Evolutionary conservation across 2,113 vertebrate genomes (phyloP).

Genomic region (Todiramphus saurophagus): DNA sequence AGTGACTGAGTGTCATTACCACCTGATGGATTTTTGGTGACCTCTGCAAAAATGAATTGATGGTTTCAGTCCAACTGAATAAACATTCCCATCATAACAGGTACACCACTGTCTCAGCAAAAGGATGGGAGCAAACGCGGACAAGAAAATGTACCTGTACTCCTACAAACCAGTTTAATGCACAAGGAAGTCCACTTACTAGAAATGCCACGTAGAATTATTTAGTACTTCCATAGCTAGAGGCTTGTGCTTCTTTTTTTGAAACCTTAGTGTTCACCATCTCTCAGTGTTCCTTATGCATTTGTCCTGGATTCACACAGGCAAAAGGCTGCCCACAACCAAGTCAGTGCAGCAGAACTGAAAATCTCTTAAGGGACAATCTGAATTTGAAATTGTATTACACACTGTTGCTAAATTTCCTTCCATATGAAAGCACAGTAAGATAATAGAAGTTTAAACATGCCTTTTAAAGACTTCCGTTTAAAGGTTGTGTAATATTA

Average conservation of each 20-base stretch:
- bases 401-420: neutral
- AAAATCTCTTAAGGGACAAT: neutral
- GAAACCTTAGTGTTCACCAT: neutral
- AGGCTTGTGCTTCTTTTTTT: neutral
- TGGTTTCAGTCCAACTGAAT: constrained; percentile 43
- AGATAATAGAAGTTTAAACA: neutral
- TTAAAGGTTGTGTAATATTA: neutral
- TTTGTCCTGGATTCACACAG: neutral
- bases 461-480: neutral
- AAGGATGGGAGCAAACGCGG: neutral
- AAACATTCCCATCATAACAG: constrained; percentile 33
- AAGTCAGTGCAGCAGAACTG: neutral
- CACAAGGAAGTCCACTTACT: neutral
- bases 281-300: neutral
- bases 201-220: neutral
- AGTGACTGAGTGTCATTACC: constrained; percentile 56
- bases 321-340: neutral
- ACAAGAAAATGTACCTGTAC: neutral
- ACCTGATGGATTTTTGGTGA: constrained; percentile 63
- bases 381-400: neutral
- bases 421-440: neutral
- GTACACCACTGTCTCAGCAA: neutral
- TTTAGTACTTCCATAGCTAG: neutral
- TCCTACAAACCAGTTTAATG: neutral
- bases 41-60: constrained; percentile 53